A percentile compares a stretch with the other conserved stretches of the same genome.
phyloP scores from a whole-genome alignment of 2,888 invertebrate species.

The Apomyelois bistriatella region DNA sequence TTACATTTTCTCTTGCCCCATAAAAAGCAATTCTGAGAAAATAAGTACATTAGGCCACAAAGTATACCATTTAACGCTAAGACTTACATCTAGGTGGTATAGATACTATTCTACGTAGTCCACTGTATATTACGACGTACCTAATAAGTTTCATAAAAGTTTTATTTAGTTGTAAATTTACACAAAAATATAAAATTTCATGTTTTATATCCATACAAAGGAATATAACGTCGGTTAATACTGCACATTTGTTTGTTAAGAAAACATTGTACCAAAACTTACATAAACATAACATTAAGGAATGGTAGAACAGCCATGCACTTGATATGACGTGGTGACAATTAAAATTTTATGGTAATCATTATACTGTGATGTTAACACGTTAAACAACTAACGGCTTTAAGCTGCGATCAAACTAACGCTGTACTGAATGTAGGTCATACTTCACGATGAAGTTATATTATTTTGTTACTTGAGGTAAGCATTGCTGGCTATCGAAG shows the following conservation, averaged over 20 bases:
- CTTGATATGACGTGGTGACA: constrained; percentile 5
- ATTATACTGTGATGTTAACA: neutral
- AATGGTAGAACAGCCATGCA: neutral
- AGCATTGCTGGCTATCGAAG: too few species aligned
- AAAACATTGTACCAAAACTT: neutral
- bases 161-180: constrained; percentile 5
- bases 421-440: neutral
- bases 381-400: neutral
- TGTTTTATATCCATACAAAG: neutral
- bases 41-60: too few species aligned
- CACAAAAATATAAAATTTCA: neutral
- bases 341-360: constrained; percentile 9
- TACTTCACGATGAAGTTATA: too few species aligned
- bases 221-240: constrained; percentile 1
- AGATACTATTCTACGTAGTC: too few species aligned
- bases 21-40: too few species aligned
- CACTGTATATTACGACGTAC: neutral
- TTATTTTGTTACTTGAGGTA: too few species aligned
- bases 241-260: too few species aligned
- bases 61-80: too few species aligned
- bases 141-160: constrained; percentile 9
- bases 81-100: too few species aligned
- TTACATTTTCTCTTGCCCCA: too few species aligned
- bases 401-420: constrained; percentile 5
- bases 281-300: neutral